Evolutionary conservation across 2,888 invertebrate genomes (phyloP).

Genomic region (Drosophila testacea): DNA sequence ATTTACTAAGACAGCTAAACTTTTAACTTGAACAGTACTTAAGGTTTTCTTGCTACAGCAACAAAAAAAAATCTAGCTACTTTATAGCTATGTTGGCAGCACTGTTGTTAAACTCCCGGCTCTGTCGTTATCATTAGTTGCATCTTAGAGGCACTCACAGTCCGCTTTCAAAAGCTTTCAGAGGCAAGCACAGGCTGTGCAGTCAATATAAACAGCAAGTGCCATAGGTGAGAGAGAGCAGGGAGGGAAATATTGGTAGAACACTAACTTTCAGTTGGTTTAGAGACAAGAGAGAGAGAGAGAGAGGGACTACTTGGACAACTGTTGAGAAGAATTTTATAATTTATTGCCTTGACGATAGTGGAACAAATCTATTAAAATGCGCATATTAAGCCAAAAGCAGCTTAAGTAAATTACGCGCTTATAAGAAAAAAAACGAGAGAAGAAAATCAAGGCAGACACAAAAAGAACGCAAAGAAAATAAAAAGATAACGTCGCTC

Average conservation of each 20-base stretch:
- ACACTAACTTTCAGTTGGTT: not conserved
- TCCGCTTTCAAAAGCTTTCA: slow-evolving; percentile 75
- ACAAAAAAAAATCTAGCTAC: no score
- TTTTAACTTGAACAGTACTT: no score
- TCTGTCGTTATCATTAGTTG: slow-evolving; percentile 77
- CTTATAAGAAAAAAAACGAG: slow-evolving; percentile 57
- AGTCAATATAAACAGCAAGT: slow-evolving; percentile 40
- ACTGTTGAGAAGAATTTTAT: slow-evolving; percentile 59
- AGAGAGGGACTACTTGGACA: slow-evolving; percentile 16
- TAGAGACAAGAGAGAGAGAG: not conserved
- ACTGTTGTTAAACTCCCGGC: slow-evolving; percentile 20
- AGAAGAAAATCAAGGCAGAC: slow-evolving; percentile 17
- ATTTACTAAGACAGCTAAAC: no score
- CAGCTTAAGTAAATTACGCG: slow-evolving; percentile 82
- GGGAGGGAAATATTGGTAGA: not conserved
- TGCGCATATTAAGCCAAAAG: slow-evolving; percentile 82
- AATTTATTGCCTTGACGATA: slow-evolving; percentile 81
- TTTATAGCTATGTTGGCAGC: no score
- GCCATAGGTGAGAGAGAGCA: slow-evolving; percentile 23
- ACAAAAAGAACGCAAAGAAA: slow-evolving; percentile 8
- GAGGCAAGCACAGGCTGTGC: slow-evolving; percentile 25
- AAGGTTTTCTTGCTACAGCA: no score
- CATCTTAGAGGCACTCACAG: slow-evolving; percentile 81
- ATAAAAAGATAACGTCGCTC: slow-evolving; percentile 13
- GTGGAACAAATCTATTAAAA: slow-evolving; percentile 82